Conservation (phyloP, 2,797 vertebrate genomes). For the Acrossocheilus fasciatus region DNA sequence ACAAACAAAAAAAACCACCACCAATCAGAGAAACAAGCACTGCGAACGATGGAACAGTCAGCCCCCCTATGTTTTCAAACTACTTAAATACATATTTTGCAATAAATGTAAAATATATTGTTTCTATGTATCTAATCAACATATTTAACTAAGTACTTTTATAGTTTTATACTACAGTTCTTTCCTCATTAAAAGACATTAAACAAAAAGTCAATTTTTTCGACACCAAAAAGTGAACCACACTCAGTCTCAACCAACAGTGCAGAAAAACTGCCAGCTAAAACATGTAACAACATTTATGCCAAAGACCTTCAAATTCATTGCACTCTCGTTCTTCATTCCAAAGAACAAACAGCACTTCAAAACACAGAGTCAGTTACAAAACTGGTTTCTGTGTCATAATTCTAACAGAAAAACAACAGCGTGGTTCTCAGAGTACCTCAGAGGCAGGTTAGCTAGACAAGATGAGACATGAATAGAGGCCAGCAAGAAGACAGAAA, state of each 20-base stretch:
- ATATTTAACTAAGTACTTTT: too few relatives aligned
- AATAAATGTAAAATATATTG: too few relatives aligned
- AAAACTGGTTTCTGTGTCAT: constrained; percentile 23
- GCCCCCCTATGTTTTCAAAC: neutral
- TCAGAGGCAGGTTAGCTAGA: neutral
- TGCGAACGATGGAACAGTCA: neutral
- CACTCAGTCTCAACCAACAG: neutral
- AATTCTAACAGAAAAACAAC: constrained; percentile 1
- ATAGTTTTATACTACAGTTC: too few relatives aligned
- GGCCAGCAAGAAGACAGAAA: neutral
- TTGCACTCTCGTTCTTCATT: neutral
- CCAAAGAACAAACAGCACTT: neutral
- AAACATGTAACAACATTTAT: neutral
- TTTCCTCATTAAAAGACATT: neutral
- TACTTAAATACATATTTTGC: too few relatives aligned
- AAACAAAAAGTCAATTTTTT: neutral
- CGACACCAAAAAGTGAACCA: neutral
- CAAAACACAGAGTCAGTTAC: neutral
- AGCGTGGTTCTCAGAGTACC: neutral
- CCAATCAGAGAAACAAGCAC: neutral
- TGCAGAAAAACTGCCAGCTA: neutral
- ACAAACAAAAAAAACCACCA: neutral
- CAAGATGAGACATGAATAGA: constrained; percentile 36
- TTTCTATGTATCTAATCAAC: neutral
- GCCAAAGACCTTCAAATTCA: neutral